Evolutionary conservation across 1,140 invertebrate genomes (phyloP), one percentile per base, ranked within the genome.

Genomic region (Diachasma alloeum): DNA sequence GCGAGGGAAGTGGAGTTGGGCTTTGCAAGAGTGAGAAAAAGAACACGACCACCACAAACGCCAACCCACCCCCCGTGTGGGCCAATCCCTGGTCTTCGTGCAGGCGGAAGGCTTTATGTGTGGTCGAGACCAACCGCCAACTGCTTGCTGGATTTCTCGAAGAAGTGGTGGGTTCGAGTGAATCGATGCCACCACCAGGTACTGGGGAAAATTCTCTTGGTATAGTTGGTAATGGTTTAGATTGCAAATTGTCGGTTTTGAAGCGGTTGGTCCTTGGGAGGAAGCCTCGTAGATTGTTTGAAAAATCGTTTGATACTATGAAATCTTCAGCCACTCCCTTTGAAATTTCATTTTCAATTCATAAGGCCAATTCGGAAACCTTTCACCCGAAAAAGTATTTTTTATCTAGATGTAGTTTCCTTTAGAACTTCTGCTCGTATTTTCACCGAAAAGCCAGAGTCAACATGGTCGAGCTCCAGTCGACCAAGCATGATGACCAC

Each of bases 81-180:
- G 77, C 81, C 81, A 82, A 82, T 82, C 81, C 81, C 79, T 44
- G 81, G 68, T 74, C 81, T 79, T 77, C 77, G 68, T 75, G 59
- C 24, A 36, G 75, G 81, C 81, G 78, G 79, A 81, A 80, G 36
- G n/a, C 36, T 39, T 68, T 68, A 68, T 37, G 26, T 13, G 26
- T 72, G 70, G 39, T 48, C 42, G 69, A 79, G 81, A 82, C 74
- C 74, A 78, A 78, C 82, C 82, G 80, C 78, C 75, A 81, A 80
- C 75, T 78, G 69, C 69, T 71, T 71, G 42, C 42, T 71, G 42
- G 42, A 71, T 71, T 71, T 46, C 42, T 48, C 59, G 24, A 63
- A 19, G 59, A 63, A 63, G 59, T 63, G 59, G 59, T 63, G 59
- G 24, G 24, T 63, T 63, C 19, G 4, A 31, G 59, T 53, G 24